Base-by-base conservation (phyloP, 2,113 vertebrate species). In the Tricholaema leucomelas region DNA sequence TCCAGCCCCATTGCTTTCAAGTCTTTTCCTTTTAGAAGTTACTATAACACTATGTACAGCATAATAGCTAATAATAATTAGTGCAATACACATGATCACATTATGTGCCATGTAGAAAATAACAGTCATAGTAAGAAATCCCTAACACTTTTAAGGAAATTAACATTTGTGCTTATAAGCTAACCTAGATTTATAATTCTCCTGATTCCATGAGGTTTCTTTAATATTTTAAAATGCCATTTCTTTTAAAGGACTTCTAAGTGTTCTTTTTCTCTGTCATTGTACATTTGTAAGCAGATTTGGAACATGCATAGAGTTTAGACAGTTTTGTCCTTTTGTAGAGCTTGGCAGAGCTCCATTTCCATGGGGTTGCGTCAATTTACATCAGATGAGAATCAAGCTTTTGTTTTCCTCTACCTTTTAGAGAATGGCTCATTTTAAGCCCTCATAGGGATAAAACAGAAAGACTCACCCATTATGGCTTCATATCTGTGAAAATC, bases 51-150 rank as follows among this genome's bases (percentile, higher is more conserved):
- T 71, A 80, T 46, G 46, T 67, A 80, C 56, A 77, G 79, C 67
- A 70, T 85, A 93, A 93, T 87, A 95, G 79, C 64, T 93, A 94
- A 92, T 93, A 95, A 94, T 89, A 93, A 94, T 93, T 89, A 94
- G 72, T 73, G 79, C 93, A 94, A 96, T 93, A 94, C 81, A 79
- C 40, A 66, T 95, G 91, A 93, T 91, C 90, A 82, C 88, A 79
- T 87, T 91, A 90, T 79, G 24, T 89, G 60, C 46, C 42, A 88
- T 7, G 31, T 80, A 77, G 10, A 88, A 91, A 91, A 87, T 80
- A 87, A 82, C 38, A 65, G 70, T 69, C 78, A 63, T 46, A 76
- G 65, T 52, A 76, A 90, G 81, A 95, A 91, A 93, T 61, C 55
- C 70, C 61, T 64, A 79, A 91, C 80, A 91, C 74, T 92, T 95